Percentiles rank a stretch among this genome's conserved stretches.
phyloP scores from a whole-genome alignment of 2,888 invertebrate species.

The Slavum lentiscoides region DNA sequence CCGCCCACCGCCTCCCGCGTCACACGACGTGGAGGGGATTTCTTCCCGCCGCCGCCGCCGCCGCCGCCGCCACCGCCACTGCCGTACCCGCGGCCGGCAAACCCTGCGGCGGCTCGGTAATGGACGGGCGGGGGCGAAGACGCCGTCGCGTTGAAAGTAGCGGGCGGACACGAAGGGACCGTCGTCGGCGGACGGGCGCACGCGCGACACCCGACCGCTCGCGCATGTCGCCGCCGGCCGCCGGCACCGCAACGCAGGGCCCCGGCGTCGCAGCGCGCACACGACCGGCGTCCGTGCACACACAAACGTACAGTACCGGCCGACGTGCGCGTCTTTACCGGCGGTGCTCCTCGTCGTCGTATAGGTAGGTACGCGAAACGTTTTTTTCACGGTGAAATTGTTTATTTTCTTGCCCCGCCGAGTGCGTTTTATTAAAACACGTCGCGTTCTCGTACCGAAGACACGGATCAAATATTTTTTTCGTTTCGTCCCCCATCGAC shows the following conservation, averaged over 20 bases:
- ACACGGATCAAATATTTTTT: no score
- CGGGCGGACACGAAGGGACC: no score
- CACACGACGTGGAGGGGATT: no score
- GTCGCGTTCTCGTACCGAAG: neutral
- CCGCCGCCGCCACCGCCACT: neutral
- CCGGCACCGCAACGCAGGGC: slow-evolving; percentile 37
- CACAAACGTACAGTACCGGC: slow-evolving; percentile 5
- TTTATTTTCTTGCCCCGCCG: no score
- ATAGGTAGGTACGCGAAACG: no score
- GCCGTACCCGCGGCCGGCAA: no score
- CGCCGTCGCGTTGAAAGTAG: no score
- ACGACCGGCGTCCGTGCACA: slow-evolving; percentile 45
- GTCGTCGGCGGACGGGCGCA: neutral
- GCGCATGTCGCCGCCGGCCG: slow-evolving; percentile 36
- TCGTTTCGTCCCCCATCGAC: neutral
- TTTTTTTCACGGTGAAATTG: no score
- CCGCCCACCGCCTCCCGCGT: neutral
- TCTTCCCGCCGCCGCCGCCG: neutral
- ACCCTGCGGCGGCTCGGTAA: no score
- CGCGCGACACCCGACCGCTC: neutral
- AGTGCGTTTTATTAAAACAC: neutral
- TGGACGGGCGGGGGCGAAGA: no score
- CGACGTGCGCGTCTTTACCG: neutral
- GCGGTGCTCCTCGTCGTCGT: neutral
- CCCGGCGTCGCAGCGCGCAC: slow-evolving; percentile 41